phyloP scores from a whole-genome alignment of 1,140 invertebrate species.

The Calosoma granatense region DNA sequence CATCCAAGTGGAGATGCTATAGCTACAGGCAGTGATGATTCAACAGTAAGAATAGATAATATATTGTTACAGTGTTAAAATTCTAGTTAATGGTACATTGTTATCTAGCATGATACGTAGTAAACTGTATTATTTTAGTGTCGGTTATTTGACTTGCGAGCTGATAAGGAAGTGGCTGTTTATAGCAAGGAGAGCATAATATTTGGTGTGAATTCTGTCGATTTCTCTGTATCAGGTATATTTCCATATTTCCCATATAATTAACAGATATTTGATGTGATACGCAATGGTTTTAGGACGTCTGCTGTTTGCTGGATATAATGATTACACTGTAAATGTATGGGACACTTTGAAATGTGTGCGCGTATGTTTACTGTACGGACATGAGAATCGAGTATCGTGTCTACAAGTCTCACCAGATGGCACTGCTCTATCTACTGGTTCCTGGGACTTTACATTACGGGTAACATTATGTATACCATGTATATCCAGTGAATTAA shows the following conservation, averaged over 20 bases:
- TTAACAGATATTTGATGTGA: conserved; percentile 9
- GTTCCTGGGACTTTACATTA: conserved; percentile 96
- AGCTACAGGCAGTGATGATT: conserved; percentile 96
- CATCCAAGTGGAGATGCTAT: conserved; percentile 99
- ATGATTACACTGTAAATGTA: conserved; percentile 97
- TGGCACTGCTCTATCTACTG: conserved; percentile 94
- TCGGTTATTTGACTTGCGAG: conserved; percentile 93
- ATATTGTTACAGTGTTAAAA: background rate
- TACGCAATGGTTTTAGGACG: conserved; percentile 60
- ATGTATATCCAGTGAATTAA: conserved; percentile 13
- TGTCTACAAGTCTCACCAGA: conserved; percentile 93
- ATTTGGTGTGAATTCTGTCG: conserved; percentile 96
- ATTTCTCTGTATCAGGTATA: conserved; percentile 90
- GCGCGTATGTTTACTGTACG: conserved; percentile 85
- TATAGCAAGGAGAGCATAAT: conserved; percentile 97
- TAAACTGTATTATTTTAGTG: conserved; percentile 49
- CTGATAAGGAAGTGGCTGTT: conserved; percentile 93
- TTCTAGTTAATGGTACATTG: too few relatives aligned
- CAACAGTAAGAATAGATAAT: conserved; percentile 54
- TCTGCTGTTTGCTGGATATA: conserved; percentile 95
- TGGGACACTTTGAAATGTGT: conserved; percentile 97
- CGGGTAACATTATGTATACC: conserved; percentile 47
- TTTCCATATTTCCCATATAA: conserved; percentile 11
- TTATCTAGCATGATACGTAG: background rate
- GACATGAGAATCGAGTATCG: conserved; percentile 96